Base-by-base conservation (phyloP, 2,113 vertebrate species). In the Brachyhypopomus gauderio region DNA sequence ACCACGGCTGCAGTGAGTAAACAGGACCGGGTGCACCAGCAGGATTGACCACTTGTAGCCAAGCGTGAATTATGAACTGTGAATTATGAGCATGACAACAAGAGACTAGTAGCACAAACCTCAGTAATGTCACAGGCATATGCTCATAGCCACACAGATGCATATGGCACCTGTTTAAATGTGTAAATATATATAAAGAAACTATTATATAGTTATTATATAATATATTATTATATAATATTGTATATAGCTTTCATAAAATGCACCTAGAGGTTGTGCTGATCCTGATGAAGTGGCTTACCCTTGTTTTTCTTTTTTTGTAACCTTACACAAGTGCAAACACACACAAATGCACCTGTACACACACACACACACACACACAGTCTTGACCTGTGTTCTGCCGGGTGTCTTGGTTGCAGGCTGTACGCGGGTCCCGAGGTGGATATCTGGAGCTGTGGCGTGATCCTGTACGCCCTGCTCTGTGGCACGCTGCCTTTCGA, bases 371-470 rank as follows among this genome's bases (percentile, higher is more conserved):
- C 45, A 52, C 45, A 69, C 11, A 1, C n/a, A 20, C 55, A 62
- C 36, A n/a, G n/a, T 19, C 7, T 34, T 62, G 1, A 76, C 14
- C 2, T 77, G 27, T 41, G 14, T 63, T 27, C 11, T 25, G 5
- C 23, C 22, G 45, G 45, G 6, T 75, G 83, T 23, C 58, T 59
- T 71, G 16, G 77, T 4, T 3, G 38, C 86, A 99, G 98, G 84
- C 90, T 99, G 77, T 99, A 99, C 0, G 98, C 98, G 0, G 98
- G 98, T 6, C 98, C 97, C 0, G 98, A 99, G 87, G 98, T 99
- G 79, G 98, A 99, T 78, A 98, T 99, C 90, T 99, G 98, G 98
- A 98, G 97, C 93, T 97, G 95, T 0, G 98, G 98, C 0, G 98
- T 99, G 70, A 99, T 99, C 86, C 90, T 99, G 45, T 99, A 99